A percentile compares a stretch with the other conserved stretches of the same genome.
Conservation (phyloP, 2,888 invertebrate genomes). For the Mechanitis mazaeus region DNA sequence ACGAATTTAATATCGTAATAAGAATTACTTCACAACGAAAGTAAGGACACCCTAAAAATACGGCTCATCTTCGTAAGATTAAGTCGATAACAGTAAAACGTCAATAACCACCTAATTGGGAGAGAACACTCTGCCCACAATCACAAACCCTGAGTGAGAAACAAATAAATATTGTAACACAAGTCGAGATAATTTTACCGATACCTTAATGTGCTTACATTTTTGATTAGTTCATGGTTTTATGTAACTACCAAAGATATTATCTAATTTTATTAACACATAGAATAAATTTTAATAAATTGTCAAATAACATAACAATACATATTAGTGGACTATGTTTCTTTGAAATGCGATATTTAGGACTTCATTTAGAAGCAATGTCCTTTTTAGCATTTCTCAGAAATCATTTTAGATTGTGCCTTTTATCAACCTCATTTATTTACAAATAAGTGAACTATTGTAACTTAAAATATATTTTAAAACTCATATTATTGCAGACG, state of each 20-base stretch:
- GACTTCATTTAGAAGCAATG: too few species aligned
- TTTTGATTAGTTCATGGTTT: constrained; percentile 75
- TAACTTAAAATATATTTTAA: too few species aligned
- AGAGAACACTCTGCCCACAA: constrained; percentile 67
- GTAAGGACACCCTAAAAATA: constrained; percentile 49
- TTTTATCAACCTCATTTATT: too few species aligned
- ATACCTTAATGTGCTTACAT: constrained; percentile 77
- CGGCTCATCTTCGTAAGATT: constrained; percentile 60
- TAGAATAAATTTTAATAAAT: too few species aligned
- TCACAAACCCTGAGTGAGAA: constrained; percentile 62
- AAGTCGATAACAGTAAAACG: constrained; percentile 72
- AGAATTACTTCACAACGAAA: not conserved
- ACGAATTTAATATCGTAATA: too few species aligned
- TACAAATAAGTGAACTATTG: too few species aligned
- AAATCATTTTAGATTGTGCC: too few species aligned
- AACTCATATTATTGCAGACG: too few species aligned
- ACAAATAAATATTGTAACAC: constrained; percentile 76
- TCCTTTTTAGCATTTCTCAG: too few species aligned
- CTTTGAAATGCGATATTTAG: too few species aligned
- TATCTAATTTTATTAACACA: constrained; percentile 36
- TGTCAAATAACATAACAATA: too few species aligned
- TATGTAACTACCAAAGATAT: constrained; percentile 70
- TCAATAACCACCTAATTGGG: constrained; percentile 77
- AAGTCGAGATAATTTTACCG: constrained; percentile 68
- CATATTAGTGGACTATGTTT: too few species aligned